Conservation (phyloP, 2,797 vertebrate genomes). For the Salarias fasciatus region DNA sequence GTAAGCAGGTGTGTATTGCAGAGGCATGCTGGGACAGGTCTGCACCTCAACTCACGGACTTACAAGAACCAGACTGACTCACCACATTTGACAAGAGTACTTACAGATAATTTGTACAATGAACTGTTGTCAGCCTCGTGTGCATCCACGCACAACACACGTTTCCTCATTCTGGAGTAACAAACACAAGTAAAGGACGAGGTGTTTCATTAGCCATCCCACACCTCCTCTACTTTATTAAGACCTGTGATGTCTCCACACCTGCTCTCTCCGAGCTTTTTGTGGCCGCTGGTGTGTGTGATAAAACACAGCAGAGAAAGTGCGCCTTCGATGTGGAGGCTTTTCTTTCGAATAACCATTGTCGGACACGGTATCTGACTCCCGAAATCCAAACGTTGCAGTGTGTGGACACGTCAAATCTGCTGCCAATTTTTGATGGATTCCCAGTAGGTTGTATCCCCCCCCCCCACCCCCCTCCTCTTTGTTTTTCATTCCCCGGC, state of each 20-base stretch:
- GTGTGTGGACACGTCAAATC: neutral
- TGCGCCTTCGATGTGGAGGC: slow-evolving; percentile 11
- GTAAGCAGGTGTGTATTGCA: slow-evolving; percentile 7
- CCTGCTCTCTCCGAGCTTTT: slow-evolving; percentile 32
- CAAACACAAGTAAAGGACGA: slow-evolving; percentile 18
- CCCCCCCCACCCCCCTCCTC: neutral
- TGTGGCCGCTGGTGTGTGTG: slow-evolving; percentile 11
- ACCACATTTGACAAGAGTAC: slow-evolving; percentile 19
- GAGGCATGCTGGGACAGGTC: slow-evolving; percentile 51
- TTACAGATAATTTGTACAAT: slow-evolving; percentile 16
- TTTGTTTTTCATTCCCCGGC: neutral
- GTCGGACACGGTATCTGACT: slow-evolving; percentile 19
- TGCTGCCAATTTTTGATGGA: slow-evolving; percentile 13
- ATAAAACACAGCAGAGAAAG: slow-evolving; percentile 11
- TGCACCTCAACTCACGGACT: slow-evolving; percentile 19
- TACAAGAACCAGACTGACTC: slow-evolving; percentile 48
- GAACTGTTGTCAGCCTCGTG: neutral
- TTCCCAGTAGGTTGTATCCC: slow-evolving; percentile 7
- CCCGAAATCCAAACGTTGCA: slow-evolving; percentile 27
- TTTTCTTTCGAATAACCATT: neutral
- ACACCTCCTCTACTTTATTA: slow-evolving; percentile 56
- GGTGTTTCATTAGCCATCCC: slow-evolving; percentile 66
- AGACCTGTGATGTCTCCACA: slow-evolving; percentile 46
- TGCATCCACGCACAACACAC: too few relatives aligned
- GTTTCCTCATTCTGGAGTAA: neutral